Conservation (phyloP, 2,888 invertebrate genomes). For the Ophioninae sp. region DNA sequence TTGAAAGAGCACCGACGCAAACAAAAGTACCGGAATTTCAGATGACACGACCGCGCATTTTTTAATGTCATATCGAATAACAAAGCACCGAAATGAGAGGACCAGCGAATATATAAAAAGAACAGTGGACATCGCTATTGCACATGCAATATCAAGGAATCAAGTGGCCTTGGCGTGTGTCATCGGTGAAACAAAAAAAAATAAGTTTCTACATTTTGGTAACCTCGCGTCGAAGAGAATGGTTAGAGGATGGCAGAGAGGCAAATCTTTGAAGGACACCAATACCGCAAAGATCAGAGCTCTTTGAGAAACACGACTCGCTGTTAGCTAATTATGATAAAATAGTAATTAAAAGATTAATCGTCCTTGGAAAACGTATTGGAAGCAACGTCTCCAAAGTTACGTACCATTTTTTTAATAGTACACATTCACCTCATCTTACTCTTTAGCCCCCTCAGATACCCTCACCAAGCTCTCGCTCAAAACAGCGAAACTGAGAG, state of each 20-base stretch:
- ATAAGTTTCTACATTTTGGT: background rate
- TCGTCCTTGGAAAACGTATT: background rate
- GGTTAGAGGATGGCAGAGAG: background rate
- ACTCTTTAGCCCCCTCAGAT: conserved; percentile 4
- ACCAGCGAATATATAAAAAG: conserved; percentile 7
- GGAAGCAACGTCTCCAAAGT: conserved; percentile 9
- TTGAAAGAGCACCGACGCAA: conserved; percentile 46
- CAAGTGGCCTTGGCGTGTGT: conserved; percentile 13
- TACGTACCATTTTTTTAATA: background rate
- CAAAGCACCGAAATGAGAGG: conserved; percentile 48
- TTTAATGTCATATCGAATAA: conserved; percentile 42
- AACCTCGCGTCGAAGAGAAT: conserved; percentile 8
- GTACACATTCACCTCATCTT: conserved; percentile 4
- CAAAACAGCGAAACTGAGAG: background rate
- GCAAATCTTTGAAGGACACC: conserved; percentile 13
- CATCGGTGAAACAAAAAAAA: conserved; percentile 12
- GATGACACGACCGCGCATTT: conserved; percentile 46
- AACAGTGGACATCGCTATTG: conserved; percentile 19
- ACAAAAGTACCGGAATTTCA: conserved; percentile 36
- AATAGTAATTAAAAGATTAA: conserved; percentile 1
- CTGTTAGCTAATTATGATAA: conserved; percentile 21
- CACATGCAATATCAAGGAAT: conserved; percentile 43
- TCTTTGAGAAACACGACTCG: conserved; percentile 17
- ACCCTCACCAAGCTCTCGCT: background rate
- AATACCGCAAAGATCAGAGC: background rate